phyloP scores from a whole-genome alignment of 1,140 invertebrate genomes.

The Scaptomyza hsui region DNA sequence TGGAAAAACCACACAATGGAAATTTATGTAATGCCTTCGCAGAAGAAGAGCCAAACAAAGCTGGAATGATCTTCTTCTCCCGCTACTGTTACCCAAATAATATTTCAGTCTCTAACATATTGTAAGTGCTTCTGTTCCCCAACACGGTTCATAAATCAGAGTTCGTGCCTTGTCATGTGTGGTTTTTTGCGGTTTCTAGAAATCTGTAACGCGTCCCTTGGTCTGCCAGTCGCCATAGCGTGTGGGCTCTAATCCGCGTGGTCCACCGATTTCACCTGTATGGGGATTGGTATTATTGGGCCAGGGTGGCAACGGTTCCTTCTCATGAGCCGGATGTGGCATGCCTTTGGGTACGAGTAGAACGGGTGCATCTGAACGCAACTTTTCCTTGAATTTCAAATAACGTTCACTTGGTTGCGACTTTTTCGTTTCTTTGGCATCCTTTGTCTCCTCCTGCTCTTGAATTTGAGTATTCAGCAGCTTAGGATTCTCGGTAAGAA shows the following conservation, averaged over 20 bases:
- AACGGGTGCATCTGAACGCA: conserved; percentile 38
- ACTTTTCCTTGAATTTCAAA: conserved; percentile 59
- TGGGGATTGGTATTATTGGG: conserved; percentile 93
- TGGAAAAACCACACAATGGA: conserved; percentile 62
- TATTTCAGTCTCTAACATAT: conserved; percentile 54
- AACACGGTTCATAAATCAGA: conserved; percentile 61
- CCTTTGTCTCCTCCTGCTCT: neutral
- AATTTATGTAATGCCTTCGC: conserved; percentile 79
- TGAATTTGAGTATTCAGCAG: no score
- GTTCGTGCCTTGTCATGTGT: conserved; percentile 7
- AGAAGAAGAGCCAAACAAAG: conserved; percentile 55
- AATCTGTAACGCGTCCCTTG: conserved; percentile 94
- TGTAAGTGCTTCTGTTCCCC: conserved; percentile 62
- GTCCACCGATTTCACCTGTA: conserved; percentile 93
- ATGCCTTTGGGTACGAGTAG: conserved; percentile 23
- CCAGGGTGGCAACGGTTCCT: conserved; percentile 55
- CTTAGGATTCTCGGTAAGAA: no score
- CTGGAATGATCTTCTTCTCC: conserved; percentile 38
- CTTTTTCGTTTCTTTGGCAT: neutral
- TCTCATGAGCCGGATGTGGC: conserved; percentile 58
- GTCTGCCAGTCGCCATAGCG: conserved; percentile 99
- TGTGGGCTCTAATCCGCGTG: conserved; percentile 98
- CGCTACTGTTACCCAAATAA: conserved; percentile 47
- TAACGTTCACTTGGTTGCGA: conserved; percentile 50
- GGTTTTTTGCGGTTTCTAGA: conserved; percentile 39